Conservation (phyloP, 2,797 vertebrate species). For the Eidolon dupreanum region DNA sequence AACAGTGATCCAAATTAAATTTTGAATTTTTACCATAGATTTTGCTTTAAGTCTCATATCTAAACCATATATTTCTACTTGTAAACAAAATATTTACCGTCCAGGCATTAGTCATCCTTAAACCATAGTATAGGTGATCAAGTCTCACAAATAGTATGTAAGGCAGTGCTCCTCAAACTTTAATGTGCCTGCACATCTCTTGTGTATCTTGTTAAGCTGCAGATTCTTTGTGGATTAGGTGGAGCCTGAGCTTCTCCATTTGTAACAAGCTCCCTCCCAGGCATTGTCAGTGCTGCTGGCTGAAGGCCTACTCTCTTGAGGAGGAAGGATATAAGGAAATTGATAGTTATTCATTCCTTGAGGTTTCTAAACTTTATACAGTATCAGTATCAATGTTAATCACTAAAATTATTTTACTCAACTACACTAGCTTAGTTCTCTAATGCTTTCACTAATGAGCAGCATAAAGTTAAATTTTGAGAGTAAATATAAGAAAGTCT, state of each 20-base stretch:
- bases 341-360: not conserved
- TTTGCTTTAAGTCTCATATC: not conserved
- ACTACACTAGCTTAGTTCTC: not conserved
- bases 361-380: not conserved
- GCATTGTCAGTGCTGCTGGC: not conserved
- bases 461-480: not conserved
- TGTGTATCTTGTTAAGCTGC: not conserved
- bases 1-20: not conserved
- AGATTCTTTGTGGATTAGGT: not conserved
- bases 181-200: not conserved
- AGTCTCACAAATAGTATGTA: not conserved
- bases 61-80: not conserved
- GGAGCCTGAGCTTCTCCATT: not conserved
- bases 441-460: not conserved
- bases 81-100: not conserved
- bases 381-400: not conserved
- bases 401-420: not conserved
- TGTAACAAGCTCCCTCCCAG: not conserved
- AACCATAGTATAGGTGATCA: not conserved
- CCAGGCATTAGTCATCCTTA: not conserved
- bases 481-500: not conserved
- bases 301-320: not conserved
- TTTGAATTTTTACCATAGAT: not conserved
- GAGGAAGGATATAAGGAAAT: not conserved
- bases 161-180: not conserved